Conservation (phyloP, 2,888 invertebrate species). For the Nomada hirtipes region DNA sequence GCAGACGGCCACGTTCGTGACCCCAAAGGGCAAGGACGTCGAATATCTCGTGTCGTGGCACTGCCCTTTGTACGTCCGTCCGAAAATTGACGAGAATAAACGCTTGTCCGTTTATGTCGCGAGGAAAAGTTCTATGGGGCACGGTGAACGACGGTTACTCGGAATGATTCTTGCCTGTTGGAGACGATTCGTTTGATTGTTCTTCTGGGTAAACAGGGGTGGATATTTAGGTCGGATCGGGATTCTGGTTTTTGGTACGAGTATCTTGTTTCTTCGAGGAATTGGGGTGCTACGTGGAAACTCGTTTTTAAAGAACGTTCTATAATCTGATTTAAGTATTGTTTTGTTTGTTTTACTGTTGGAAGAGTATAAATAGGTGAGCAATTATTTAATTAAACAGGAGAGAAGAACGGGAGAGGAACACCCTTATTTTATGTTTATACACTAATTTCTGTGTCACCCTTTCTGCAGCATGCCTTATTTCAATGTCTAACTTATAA, state of each 20-base stretch:
- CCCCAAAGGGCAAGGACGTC: slow-evolving; percentile 53
- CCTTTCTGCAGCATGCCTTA: not conserved
- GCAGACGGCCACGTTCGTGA: slow-evolving; percentile 33
- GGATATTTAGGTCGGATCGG: not conserved
- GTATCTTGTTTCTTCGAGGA: not conserved
- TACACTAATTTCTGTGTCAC: too few relatives aligned
- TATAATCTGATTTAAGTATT: too few relatives aligned
- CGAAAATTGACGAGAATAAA: slow-evolving; percentile 27
- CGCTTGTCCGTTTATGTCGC: slow-evolving; percentile 35
- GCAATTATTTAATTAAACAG: too few relatives aligned
- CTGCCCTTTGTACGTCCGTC: not conserved
- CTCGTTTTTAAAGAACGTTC: not conserved
- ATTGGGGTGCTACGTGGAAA: not conserved
- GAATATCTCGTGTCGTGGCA: slow-evolving; percentile 42
- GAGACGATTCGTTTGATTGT: not conserved
- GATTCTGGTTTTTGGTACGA: not conserved
- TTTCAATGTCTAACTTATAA: not conserved
- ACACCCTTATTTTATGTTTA: too few relatives aligned
- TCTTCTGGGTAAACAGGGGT: not conserved
- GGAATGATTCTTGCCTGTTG: not conserved
- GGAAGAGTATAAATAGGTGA: too few relatives aligned
- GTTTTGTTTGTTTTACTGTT: too few relatives aligned
- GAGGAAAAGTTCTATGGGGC: not conserved
- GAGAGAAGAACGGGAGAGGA: too few relatives aligned
- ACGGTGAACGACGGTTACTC: not conserved